These are phyloP conservation scores for Sinosuthora webbiana DNA, from an alignment of 2,113 vertebrate species.

Conservation along the genomic window DNA sequence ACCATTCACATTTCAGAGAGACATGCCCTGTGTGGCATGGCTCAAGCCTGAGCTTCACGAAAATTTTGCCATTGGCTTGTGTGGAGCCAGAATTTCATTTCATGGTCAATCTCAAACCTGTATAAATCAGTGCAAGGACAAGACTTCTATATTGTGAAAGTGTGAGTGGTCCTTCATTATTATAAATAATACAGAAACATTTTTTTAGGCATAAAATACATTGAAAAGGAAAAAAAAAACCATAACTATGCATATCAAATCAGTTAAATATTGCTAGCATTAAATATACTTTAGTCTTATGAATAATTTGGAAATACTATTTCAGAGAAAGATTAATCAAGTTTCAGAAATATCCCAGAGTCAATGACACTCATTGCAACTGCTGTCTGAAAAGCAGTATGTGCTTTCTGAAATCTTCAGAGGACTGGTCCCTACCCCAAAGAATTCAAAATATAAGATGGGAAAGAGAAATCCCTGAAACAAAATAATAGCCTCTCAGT, in stretches of 20 bases:
- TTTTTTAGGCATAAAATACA: background rate
- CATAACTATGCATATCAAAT: background rate
- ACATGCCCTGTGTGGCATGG: background rate
- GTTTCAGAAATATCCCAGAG: background rate
- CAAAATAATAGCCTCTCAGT: background rate
- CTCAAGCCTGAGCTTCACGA: background rate
- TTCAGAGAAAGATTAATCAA: constrained; percentile 26
- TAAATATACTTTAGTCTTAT: constrained; percentile 5
- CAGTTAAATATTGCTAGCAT: constrained; percentile 1
- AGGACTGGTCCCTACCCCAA: background rate
- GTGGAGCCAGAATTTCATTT: background rate
- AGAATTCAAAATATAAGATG: background rate
- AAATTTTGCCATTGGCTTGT: background rate
- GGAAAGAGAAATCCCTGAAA: background rate
- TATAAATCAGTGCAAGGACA: background rate
- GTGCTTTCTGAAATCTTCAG: background rate
- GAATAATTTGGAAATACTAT: constrained; percentile 8
- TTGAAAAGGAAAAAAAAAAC: background rate
- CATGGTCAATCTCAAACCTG: background rate
- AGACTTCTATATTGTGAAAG: background rate
- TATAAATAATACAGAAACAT: background rate
- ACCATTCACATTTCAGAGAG: background rate
- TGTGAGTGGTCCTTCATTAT: background rate
- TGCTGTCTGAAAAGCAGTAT: background rate
- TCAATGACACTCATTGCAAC: background rate